phyloP scores from a whole-genome alignment of 2,113 vertebrate species.

The Uropsilus gracilis region DNA sequence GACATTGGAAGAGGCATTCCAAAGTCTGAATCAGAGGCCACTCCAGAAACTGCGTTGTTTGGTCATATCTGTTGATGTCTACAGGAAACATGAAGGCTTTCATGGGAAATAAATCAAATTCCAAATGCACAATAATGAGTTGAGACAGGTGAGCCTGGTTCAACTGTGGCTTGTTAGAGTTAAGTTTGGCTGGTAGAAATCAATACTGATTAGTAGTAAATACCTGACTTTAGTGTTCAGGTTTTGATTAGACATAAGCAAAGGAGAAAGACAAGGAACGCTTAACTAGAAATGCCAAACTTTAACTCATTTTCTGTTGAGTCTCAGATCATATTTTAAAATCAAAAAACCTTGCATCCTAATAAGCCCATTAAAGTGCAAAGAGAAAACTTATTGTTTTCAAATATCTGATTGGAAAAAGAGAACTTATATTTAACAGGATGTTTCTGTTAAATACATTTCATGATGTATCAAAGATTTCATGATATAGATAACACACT shows the following conservation, averaged over 20 bases:
- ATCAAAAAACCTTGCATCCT: constrained; percentile 71
- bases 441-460: background rate
- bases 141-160: constrained; percentile 54
- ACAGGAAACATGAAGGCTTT: constrained; percentile 93
- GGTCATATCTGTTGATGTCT: constrained; percentile 97
- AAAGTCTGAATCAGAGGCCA: constrained; percentile 77
- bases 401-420: constrained; percentile 76
- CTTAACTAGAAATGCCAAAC: constrained; percentile 50
- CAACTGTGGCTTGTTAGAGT: constrained; percentile 55
- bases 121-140: constrained; percentile 53
- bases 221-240: constrained; percentile 53
- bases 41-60: constrained; percentile 87
- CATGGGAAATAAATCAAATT: constrained; percentile 84
- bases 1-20: constrained; percentile 85
- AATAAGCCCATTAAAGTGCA: constrained; percentile 71
- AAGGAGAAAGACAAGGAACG: constrained; percentile 48
- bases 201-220: constrained; percentile 69
- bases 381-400: constrained; percentile 69
- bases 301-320: constrained; percentile 55
- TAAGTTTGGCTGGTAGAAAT: constrained; percentile 47
- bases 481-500: constrained; percentile 63
- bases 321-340: no score
- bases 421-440: constrained; percentile 74
- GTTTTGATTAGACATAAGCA: background rate
- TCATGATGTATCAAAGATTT: constrained; percentile 43